phyloP scores from a whole-genome alignment of 2,888 invertebrate species.

The Oscheius onirici region DNA sequence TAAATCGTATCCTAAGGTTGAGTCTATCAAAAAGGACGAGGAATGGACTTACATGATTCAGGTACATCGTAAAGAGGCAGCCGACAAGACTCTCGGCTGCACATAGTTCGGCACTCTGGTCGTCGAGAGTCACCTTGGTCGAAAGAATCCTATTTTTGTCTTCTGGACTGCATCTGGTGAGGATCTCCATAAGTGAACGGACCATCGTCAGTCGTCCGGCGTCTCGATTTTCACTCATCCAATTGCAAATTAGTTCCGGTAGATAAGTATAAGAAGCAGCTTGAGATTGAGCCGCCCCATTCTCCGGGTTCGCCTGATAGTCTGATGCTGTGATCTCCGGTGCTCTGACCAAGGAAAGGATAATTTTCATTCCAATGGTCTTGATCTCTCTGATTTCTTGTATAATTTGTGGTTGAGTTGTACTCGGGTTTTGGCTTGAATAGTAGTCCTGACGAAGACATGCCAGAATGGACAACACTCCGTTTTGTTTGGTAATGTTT shows the following conservation, averaged over 20 bases:
- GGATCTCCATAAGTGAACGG: not conserved
- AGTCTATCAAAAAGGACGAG: no score
- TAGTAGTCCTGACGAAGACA: not conserved
- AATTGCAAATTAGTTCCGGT: slow-evolving; percentile 1
- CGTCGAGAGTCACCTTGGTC: no score
- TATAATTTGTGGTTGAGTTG: not conserved
- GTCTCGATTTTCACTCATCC: not conserved
- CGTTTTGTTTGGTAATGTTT: not conserved
- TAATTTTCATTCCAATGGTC: not conserved
- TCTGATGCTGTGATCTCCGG: not conserved
- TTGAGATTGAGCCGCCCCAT: not conserved
- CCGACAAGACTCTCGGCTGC: no score
- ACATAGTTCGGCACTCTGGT: no score
- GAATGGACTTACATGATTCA: no score
- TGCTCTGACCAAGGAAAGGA: not conserved
- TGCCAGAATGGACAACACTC: not conserved
- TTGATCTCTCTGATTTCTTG: not conserved
- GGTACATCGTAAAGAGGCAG: no score
- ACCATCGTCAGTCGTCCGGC: not conserved
- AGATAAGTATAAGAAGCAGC: not conserved
- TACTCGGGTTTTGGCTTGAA: not conserved
- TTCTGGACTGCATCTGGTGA: no score
- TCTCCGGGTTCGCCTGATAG: not conserved
- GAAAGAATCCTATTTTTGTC: no score
- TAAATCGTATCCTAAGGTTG: no score